Percentiles rank a stretch among this genome's conserved stretches.
phyloP scores from a whole-genome alignment of 2,888 invertebrate species.

The Eupeodes latifasciatus region DNA sequence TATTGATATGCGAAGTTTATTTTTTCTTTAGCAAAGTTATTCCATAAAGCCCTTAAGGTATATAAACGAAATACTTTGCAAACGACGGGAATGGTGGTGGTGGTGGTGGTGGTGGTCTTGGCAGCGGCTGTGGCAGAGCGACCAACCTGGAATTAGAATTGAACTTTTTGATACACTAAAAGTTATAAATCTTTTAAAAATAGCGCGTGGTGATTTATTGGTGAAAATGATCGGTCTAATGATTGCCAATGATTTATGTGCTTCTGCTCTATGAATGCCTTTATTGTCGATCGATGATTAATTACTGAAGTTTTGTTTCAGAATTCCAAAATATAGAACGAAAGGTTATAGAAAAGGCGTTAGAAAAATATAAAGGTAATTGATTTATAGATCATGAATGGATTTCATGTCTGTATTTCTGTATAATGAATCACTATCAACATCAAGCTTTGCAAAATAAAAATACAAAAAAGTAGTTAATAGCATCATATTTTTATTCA shows the following conservation, averaged over 20 bases:
- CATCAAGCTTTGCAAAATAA: no score
- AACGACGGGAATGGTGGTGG: not conserved
- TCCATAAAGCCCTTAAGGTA: constrained; percentile 1
- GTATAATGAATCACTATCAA: not conserved
- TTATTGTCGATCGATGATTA: constrained; percentile 10
- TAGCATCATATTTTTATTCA: no score
- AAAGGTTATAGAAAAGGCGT: not conserved
- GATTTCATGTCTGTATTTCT: no score
- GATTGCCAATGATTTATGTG: constrained; percentile 61
- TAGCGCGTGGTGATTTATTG: constrained; percentile 61
- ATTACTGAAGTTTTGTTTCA: not conserved
- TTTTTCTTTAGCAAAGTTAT: constrained; percentile 3
- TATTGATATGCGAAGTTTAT: constrained; percentile 29
- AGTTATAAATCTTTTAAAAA: constrained; percentile 60
- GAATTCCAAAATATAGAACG: not conserved
- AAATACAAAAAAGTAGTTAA: no score
- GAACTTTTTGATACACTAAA: constrained; percentile 17
- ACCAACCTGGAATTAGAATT: constrained; percentile 22
- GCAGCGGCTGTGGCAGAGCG: not conserved
- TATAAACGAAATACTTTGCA: not conserved
- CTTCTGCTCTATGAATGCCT: not conserved
- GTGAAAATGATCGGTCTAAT: constrained; percentile 58
- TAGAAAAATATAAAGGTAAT: no score
- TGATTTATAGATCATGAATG: not conserved
- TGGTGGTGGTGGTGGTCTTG: no score